Evolutionary conservation across 2,113 vertebrate genomes (phyloP).

Genomic region (Irena cyanogastra): DNA sequence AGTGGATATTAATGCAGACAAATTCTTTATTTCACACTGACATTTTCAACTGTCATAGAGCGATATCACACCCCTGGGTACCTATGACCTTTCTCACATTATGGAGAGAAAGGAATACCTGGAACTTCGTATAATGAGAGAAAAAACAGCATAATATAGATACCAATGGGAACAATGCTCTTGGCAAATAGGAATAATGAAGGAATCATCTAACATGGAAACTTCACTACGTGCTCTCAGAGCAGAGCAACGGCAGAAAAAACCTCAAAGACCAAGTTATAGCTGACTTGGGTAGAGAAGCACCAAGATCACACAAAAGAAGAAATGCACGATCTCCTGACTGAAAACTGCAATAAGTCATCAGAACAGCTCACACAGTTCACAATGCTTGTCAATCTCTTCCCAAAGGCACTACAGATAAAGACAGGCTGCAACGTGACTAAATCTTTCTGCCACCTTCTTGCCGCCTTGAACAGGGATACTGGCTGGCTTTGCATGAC

Average conservation of each 20-base stretch:
- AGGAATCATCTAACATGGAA: background rate
- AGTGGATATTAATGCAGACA: background rate
- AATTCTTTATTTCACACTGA: background rate
- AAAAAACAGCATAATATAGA: background rate
- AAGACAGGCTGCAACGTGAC: accelerated
- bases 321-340: background rate
- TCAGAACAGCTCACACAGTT: background rate
- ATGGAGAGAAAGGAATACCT: background rate
- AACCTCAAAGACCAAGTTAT: background rate
- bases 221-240: background rate
- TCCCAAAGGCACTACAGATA: background rate
- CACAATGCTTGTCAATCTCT: background rate
- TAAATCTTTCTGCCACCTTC: background rate
- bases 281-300: background rate
- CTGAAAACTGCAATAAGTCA: background rate
- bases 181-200: background rate
- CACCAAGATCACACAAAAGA: background rate
- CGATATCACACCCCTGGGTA: background rate
- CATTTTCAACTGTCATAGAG: background rate
- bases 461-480: background rate
- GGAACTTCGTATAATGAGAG: background rate
- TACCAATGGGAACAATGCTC: background rate
- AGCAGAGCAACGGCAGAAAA: background rate
- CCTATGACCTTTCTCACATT: background rate
- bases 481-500: background rate